Evolutionary conservation across 2,888 invertebrate species (phyloP).

Genomic region (Agrotis puta): DNA sequence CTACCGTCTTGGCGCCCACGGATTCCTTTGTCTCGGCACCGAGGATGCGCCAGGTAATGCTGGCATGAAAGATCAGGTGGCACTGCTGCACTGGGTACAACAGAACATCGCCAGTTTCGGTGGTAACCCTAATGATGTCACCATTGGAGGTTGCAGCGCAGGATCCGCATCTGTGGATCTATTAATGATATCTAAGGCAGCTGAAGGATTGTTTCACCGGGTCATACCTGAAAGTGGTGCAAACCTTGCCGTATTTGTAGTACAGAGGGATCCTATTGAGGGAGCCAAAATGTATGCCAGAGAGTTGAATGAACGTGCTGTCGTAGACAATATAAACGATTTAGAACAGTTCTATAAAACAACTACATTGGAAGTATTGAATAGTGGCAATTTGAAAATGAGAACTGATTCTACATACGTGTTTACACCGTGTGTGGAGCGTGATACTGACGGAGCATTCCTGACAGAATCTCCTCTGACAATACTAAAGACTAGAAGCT

Average conservation of each 20-base stretch:
- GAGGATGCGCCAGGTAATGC: constrained; percentile 65
- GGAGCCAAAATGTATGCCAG: constrained; percentile 71
- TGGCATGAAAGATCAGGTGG: constrained; percentile 67
- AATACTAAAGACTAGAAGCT: constrained; percentile 67
- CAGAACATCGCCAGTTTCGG: constrained; percentile 73
- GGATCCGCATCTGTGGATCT: constrained; percentile 55
- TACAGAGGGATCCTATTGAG: constrained; percentile 72
- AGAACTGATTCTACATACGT: constrained; percentile 59
- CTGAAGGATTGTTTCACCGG: constrained; percentile 71
- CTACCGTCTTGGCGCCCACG: constrained; percentile 69
- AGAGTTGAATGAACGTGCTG: constrained; percentile 61
- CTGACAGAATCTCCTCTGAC: constrained; percentile 71
- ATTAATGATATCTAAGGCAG: constrained; percentile 44
- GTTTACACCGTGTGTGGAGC: constrained; percentile 66
- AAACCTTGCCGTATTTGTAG: constrained; percentile 59
- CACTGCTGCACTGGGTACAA: constrained; percentile 71
- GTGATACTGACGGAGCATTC: constrained; percentile 61
- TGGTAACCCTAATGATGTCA: constrained; percentile 75
- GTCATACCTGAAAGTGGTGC: constrained; percentile 70
- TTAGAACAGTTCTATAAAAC: constrained; percentile 76
- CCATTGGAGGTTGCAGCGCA: constrained; percentile 71
- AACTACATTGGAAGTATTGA: constrained; percentile 65
- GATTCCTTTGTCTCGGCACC: constrained; percentile 72
- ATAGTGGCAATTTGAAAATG: constrained; percentile 49
- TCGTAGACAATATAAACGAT: constrained; percentile 70